Evolutionary conservation across 2,888 invertebrate species (phyloP).

Genomic region (Chesias legatella): DNA sequence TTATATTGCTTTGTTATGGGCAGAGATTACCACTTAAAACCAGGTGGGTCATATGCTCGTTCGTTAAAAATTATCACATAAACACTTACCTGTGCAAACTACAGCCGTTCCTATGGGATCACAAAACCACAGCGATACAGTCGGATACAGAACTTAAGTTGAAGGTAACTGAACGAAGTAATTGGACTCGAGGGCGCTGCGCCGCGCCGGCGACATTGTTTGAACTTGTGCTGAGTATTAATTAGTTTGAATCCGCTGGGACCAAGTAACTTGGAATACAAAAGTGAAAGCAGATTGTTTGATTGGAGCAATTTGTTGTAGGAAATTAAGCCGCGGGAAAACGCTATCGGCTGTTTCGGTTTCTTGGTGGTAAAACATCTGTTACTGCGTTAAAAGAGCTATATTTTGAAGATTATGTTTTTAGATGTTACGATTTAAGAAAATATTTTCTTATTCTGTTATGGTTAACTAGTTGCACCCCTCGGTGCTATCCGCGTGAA

Average conservation of each 20-base stretch:
- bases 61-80: slow-evolving; percentile 5
- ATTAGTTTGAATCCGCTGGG: slow-evolving; percentile 42
- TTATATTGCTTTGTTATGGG: too few species aligned
- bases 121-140: slow-evolving; percentile 10
- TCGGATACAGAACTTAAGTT: slow-evolving; percentile 23
- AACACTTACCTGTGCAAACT: slow-evolving; percentile 2
- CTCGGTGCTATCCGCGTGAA: too few species aligned
- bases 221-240: slow-evolving; percentile 48
- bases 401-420: too few species aligned
- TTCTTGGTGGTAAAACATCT: background rate
- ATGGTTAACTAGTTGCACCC: too few species aligned
- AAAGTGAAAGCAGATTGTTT: slow-evolving; percentile 38
- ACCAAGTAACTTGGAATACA: slow-evolving; percentile 29
- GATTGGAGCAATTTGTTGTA: slow-evolving; percentile 25
- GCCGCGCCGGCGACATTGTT: slow-evolving; percentile 43
- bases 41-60: background rate
- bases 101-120: slow-evolving; percentile 12
- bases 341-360: slow-evolving; percentile 1
- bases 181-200: slow-evolving; percentile 51
- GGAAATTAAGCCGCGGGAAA: slow-evolving; percentile 3
- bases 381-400: too few species aligned
- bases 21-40: too few species aligned
- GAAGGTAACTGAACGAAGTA: slow-evolving; percentile 34
- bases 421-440: too few species aligned
- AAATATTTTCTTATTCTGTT: too few species aligned